Evolutionary conservation across 2,113 vertebrate species (phyloP), one percentile per base, ranked within the genome.

Genomic region (Atherinomorus stipes): DNA sequence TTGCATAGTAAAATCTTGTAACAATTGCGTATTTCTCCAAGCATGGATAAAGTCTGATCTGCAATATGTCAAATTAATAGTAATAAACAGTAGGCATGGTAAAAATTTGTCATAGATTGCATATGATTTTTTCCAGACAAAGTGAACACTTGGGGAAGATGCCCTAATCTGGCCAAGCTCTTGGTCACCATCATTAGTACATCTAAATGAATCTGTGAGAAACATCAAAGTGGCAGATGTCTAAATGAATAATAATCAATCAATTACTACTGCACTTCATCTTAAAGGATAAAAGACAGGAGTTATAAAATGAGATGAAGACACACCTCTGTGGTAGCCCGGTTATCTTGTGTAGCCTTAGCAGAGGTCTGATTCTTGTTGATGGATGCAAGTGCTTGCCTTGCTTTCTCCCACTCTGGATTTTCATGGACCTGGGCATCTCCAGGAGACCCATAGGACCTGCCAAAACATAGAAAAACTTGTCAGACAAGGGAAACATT

Each of bases 351-450:
- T 9, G 91, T 26, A 0, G 71, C 28, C 75, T 94, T 93, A 7
- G 87, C 81, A 49, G 89, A 21, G 57, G 40, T 90, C 69, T 90
- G 93, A 61, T 79, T 93, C 71, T 94, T 94, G 73, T 67, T 95
- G 56, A 95, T 94, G 11, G 94, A 94, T 0, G 94, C 94, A 23
- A 94, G 80, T 15, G 94, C 93, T 80, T 97, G 96, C 47, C 96
- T 90, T 40, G 96, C 96, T 64, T 97, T 98, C 88, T 98, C 96
- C 96, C 96, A 98, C 84, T 97, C 96, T 0, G 96, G 96, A 68
- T 97, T 98, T 88, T 98, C 96, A 1, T 95, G 96, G 76, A 94
- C 94, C 31, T 94, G 95, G 0, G 89, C 60, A 2, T 96, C 95
- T 81, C 88, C 88, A 60, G 92, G 22, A 7, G 62, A 42, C 13